phyloP scores from a whole-genome alignment of 2,797 vertebrate genomes.

The Gila robusta region DNA sequence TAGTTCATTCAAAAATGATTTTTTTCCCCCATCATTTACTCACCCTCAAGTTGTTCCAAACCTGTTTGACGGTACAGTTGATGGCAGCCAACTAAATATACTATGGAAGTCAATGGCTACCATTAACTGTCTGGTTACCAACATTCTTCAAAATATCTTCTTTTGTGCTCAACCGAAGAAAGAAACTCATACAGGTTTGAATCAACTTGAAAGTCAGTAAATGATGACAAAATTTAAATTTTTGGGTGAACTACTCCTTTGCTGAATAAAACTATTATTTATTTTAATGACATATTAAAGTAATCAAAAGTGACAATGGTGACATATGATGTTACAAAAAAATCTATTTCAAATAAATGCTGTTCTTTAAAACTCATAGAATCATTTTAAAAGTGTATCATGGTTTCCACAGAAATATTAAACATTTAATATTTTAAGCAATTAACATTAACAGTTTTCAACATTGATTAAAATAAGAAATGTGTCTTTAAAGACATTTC shows the following conservation, averaged over 20 bases:
- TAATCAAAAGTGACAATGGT: neutral
- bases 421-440: too few relatives aligned
- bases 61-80: neutral
- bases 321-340: neutral
- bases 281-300: neutral
- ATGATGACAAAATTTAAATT: too few relatives aligned
- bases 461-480: neutral
- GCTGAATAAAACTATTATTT: neutral
- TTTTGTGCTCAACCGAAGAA: too few relatives aligned
- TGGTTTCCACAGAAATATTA: neutral
- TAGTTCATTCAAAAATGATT: neutral
- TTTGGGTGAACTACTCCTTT: too few relatives aligned
- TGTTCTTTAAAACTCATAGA: neutral
- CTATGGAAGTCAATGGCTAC: too few relatives aligned
- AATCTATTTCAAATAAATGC: neutral
- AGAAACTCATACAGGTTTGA: too few relatives aligned
- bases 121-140: too few relatives aligned
- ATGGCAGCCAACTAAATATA: too few relatives aligned
- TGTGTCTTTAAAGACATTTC: neutral
- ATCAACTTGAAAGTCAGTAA: too few relatives aligned
- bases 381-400: neutral
- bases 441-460: too few relatives aligned
- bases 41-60: neutral
- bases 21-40: too few relatives aligned
- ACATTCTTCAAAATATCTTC: too few relatives aligned